Base-by-base conservation (phyloP, 2,797 vertebrate genomes). In the Menidia menidia region DNA sequence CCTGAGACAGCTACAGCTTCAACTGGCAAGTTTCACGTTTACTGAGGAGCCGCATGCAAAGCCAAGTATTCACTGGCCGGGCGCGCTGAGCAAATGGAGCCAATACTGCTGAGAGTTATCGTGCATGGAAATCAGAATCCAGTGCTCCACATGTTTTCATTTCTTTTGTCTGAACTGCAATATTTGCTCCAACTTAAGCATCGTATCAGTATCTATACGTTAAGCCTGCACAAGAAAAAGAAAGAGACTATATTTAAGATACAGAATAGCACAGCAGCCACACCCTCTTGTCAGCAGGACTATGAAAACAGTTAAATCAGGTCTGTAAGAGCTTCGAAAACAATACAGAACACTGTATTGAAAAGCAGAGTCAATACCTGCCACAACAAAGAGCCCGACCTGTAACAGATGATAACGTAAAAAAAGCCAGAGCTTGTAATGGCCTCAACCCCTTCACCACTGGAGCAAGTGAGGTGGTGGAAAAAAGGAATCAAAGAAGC, bases 361-460 rank as follows among this genome's bases (percentile, higher is more conserved):
- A 67, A 51, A 69, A 31, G 25, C 43, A 44, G 33, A 2, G 53
- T 45, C 68, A 73, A 82, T 84, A 84, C 60, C 60, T 33, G 51
- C 65, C 51, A 1, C 50, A 65, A 78, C 75, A 73, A 80, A 71
- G 78, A 31, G 53, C 31, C 10, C 19, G 5, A 42, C 33, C 55
- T 30, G 43, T 51, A 67, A 64, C 2, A 25, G 66, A 41, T 75
- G 77, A 68, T 73, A 67, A 72, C 63, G 62, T 63, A 39, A 64
- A 25, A 25, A 25, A 73, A 76, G 60, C 61, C 15, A 31, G 58
- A 39, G 35, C 35, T 35, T 50, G 73, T 32, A 35, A 82, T 33
- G 51, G 43, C 41, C 66, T 75, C n/a, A 60, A 75, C 73, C 68
- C 80, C 81, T 77, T 87, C 59, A 74, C 66, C 83, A 63, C 35